These are phyloP conservation scores for Augochlora pura DNA, from an alignment of 1,140 invertebrate genomes.

Conservation along the genomic window DNA sequence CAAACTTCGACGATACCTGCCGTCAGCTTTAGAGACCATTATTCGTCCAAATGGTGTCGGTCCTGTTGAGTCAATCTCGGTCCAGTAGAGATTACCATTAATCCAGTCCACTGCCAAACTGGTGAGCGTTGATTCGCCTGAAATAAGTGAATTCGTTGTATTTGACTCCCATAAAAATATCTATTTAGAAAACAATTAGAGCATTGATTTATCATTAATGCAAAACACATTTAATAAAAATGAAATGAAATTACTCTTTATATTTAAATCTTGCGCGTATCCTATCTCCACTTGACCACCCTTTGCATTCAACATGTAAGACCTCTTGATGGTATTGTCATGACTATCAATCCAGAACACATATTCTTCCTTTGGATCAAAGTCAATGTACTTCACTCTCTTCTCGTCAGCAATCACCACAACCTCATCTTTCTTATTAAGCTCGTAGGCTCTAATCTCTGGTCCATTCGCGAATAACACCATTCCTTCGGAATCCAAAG, in stretches of 20 bases:
- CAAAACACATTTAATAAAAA: not conserved
- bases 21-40: conserved; percentile 93
- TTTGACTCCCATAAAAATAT: not conserved
- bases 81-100: conserved; percentile 96
- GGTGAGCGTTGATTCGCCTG: conserved; percentile 88
- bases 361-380: conserved; percentile 89
- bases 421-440: conserved; percentile 85
- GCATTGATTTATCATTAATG: no score
- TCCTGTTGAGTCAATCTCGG: conserved; percentile 89
- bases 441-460: conserved; percentile 89
- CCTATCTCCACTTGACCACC: conserved; percentile 89
- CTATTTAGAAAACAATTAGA: no score
- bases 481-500: conserved; percentile 83
- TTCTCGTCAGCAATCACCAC: conserved; percentile 91
- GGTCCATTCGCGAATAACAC: conserved; percentile 90
- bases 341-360: conserved; percentile 96
- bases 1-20: conserved; percentile 91
- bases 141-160: conserved; percentile 26
- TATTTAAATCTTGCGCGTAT: conserved; percentile 93
- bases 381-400: conserved; percentile 93
- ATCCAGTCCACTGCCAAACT: conserved; percentile 95
- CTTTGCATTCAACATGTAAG: conserved; percentile 91
- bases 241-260: conserved; percentile 80
- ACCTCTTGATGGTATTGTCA: conserved; percentile 94
- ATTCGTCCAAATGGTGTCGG: conserved; percentile 88